Conservation (phyloP, 1,140 invertebrate species). For the Papilio dardanus region DNA sequence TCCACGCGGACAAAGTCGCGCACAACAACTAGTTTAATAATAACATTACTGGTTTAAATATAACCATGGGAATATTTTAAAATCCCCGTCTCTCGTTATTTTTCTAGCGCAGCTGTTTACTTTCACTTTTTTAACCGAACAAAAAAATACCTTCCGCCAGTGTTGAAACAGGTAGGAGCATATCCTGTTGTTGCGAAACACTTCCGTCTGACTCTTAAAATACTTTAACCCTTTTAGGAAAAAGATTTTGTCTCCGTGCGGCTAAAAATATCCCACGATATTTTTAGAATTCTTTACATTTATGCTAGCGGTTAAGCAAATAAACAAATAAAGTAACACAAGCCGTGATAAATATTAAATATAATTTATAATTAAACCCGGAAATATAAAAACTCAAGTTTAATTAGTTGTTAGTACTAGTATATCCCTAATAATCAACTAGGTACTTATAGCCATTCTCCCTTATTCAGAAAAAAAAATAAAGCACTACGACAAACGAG, state of each 20-base stretch:
- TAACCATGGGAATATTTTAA: slow-evolving; percentile 4
- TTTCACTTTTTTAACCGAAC: slow-evolving; percentile 19
- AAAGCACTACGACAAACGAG: too few relatives aligned
- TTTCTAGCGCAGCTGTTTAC: slow-evolving; percentile 35
- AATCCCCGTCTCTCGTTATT: slow-evolving; percentile 13
- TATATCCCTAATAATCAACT: too few relatives aligned
- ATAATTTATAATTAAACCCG: too few relatives aligned
- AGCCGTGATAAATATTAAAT: too few relatives aligned
- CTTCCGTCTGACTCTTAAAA: slow-evolving; percentile 16
- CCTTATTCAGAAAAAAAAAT: too few relatives aligned
- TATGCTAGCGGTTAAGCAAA: background rate
- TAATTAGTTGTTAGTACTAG: too few relatives aligned
- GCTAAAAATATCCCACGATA: background rate
- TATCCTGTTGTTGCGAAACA: slow-evolving; percentile 33
- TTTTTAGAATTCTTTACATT: background rate
- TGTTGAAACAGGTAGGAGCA: slow-evolving; percentile 30
- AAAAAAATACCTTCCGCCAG: slow-evolving; percentile 29
- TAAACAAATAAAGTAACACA: background rate
- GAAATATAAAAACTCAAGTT: too few relatives aligned
- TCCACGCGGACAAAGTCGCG: too few relatives aligned
- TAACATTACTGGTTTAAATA: background rate
- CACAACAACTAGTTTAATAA: background rate
- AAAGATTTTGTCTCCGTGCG: background rate
- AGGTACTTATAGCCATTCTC: background rate
- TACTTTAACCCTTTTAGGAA: background rate